Percentiles rank a stretch among this genome's conserved stretches.
Conservation (phyloP, 1,140 invertebrate species). For the Trichogramma pretiosum region DNA sequence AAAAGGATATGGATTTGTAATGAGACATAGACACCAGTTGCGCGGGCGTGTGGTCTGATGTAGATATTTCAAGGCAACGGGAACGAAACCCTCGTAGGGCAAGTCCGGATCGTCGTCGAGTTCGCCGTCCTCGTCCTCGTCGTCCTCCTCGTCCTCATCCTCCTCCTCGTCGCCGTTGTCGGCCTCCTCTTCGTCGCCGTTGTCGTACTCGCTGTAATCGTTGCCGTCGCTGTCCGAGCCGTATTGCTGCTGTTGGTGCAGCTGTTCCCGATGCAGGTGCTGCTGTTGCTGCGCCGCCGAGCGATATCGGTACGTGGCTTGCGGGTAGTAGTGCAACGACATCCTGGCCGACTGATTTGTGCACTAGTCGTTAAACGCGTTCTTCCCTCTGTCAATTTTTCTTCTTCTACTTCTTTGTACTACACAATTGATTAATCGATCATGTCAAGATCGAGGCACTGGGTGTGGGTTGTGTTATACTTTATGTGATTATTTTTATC, state of each 20-base stretch:
- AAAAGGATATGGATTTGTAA: constrained; percentile 99
- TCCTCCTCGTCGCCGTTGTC: constrained; percentile 53
- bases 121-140: constrained; percentile 47
- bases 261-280: constrained; percentile 19
- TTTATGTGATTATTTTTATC: too few relatives aligned
- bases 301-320: constrained; percentile 37
- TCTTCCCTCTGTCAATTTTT: constrained; percentile 5
- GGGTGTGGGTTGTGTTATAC: too few relatives aligned
- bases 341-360: constrained; percentile 25
- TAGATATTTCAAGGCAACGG: constrained; percentile 72
- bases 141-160: constrained; percentile 40
- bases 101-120: constrained; percentile 54
- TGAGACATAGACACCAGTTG: constrained; percentile 86
- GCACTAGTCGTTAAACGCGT: too few relatives aligned
- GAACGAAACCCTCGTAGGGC: constrained; percentile 82
- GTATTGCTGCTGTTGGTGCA: constrained; percentile 20
- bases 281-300: constrained; percentile 32
- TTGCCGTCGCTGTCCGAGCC: constrained; percentile 43
- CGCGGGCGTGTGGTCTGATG: constrained; percentile 77
- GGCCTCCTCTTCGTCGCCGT: constrained; percentile 52
- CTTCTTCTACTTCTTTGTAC: neutral
- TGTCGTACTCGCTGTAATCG: constrained; percentile 40
- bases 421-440: too few relatives aligned
- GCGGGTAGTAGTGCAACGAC: constrained; percentile 37
- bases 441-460: too few relatives aligned